Evolutionary conservation across 2,888 invertebrate species (phyloP).

Genomic region (Mechanitis messenoides): DNA sequence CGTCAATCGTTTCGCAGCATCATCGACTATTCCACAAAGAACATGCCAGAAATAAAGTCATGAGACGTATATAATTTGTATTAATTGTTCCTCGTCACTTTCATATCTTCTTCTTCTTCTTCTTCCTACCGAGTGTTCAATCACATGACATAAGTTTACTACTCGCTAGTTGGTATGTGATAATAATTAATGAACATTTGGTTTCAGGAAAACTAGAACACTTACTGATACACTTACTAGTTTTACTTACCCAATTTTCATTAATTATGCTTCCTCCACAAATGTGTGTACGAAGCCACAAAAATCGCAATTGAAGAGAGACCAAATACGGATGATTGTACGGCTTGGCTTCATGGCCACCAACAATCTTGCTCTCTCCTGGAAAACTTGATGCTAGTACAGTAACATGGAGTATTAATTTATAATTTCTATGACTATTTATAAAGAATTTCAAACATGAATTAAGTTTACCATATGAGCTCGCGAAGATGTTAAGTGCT

Average conservation of each 20-base stretch:
- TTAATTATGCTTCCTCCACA: slow-evolving; percentile 67
- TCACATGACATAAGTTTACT: no score
- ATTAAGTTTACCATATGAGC: slow-evolving; percentile 18
- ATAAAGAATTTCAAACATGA: slow-evolving; percentile 42
- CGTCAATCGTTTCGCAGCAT: no score
- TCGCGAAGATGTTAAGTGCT: slow-evolving; percentile 22
- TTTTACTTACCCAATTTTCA: slow-evolving; percentile 54
- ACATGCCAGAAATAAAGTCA: no score
- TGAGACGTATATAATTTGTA: no score
- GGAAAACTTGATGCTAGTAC: slow-evolving; percentile 15
- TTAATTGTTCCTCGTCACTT: no score
- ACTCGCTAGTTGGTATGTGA: no score
- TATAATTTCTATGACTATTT: slow-evolving; percentile 15
- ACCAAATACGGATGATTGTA: slow-evolving; percentile 66
- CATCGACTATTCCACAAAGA: no score
- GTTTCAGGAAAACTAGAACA: background rate
- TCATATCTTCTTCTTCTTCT: no score
- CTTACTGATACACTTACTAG: background rate
- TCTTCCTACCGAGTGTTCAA: no score
- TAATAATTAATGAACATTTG: background rate
- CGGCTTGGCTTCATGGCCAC: slow-evolving; percentile 58
- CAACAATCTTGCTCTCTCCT: slow-evolving; percentile 46
- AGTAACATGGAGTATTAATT: slow-evolving; percentile 24
- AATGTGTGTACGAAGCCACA: slow-evolving; percentile 54
- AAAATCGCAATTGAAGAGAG: slow-evolving; percentile 58